Evolutionary conservation across 2,888 invertebrate species (phyloP).

Genomic region (Pemphredon lugubris): DNA sequence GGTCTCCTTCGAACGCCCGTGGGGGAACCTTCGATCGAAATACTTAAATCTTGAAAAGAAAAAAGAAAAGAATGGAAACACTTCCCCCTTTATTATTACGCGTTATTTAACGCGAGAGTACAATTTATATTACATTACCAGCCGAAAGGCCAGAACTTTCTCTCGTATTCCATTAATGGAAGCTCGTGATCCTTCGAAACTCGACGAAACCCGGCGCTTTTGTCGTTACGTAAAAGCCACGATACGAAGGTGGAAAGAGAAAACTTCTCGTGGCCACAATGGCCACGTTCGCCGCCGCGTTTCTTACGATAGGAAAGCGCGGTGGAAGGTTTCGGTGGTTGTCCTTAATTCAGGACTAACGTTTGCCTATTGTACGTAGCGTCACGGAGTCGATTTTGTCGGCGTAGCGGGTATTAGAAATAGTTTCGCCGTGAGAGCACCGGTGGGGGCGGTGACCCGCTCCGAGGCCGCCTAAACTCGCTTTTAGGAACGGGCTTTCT

Average conservation of each 20-base stretch:
- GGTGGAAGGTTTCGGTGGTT: neutral
- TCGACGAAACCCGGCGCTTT: too few species aligned
- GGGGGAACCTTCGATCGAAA: too few species aligned
- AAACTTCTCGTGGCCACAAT: constrained; percentile 17
- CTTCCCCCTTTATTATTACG: too few species aligned
- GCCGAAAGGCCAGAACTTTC: too few species aligned
- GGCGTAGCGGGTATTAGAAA: constrained; percentile 68
- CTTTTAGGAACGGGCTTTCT: constrained; percentile 47
- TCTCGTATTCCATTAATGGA: too few species aligned
- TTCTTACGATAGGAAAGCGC: constrained; percentile 18
- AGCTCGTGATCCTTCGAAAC: too few species aligned
- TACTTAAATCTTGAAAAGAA: too few species aligned
- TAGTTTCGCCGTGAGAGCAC: constrained; percentile 70
- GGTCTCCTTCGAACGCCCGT: too few species aligned
- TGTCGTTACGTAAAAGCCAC: constrained; percentile 9
- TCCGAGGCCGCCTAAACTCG: constrained; percentile 66
- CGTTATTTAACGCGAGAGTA: too few species aligned
- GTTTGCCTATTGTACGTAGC: constrained; percentile 46
- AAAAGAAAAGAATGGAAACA: too few species aligned
- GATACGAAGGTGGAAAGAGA: constrained; percentile 16
- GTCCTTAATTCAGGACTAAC: constrained; percentile 27
- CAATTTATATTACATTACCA: too few species aligned
- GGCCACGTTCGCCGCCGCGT: too few species aligned
- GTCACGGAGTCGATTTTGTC: constrained; percentile 55
- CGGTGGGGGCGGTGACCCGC: constrained; percentile 71